phyloP scores from a whole-genome alignment of 1,140 invertebrate genomes.

The Argopecten irradians region DNA sequence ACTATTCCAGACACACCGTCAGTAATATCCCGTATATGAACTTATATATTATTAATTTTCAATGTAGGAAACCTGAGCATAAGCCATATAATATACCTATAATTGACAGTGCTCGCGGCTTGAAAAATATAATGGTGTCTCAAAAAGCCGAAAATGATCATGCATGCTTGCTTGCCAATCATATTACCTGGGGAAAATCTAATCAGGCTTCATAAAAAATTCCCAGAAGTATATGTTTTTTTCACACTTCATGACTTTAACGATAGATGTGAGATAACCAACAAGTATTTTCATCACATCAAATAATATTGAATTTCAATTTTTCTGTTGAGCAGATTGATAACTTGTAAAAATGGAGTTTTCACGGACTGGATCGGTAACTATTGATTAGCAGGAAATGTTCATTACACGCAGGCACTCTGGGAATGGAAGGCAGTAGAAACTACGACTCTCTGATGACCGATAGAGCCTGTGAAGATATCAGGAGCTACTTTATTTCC shows the following conservation, averaged over 20 bases:
- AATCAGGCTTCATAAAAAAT: slow-evolving; percentile 1
- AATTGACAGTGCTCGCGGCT: neutral
- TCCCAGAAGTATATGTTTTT: neutral
- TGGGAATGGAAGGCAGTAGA: neutral
- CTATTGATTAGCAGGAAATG: neutral
- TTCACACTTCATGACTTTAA: slow-evolving; percentile 15
- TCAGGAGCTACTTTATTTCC: slow-evolving; percentile 15
- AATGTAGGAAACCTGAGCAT: neutral
- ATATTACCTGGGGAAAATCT: slow-evolving; percentile 12
- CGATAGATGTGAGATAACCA: slow-evolving; percentile 15
- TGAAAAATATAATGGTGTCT: slow-evolving; percentile 1
- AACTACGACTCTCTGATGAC: neutral
- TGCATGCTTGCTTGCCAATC: slow-evolving; percentile 3
- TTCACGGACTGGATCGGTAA: neutral
- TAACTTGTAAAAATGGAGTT: neutral
- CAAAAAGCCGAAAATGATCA: neutral
- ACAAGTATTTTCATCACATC: slow-evolving; percentile 9
- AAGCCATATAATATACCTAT: neutral
- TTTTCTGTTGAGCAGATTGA: neutral
- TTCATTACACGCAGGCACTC: neutral
- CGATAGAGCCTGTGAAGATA: slow-evolving; percentile 14
- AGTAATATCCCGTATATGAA: neutral
- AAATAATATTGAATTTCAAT: slow-evolving; percentile 24
- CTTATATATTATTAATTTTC: slow-evolving; percentile 12
- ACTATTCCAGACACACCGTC: neutral